These are phyloP conservation scores for Acropternis orthonyx DNA, from an alignment of 2,797 vertebrate species.

Conservation along the genomic window DNA sequence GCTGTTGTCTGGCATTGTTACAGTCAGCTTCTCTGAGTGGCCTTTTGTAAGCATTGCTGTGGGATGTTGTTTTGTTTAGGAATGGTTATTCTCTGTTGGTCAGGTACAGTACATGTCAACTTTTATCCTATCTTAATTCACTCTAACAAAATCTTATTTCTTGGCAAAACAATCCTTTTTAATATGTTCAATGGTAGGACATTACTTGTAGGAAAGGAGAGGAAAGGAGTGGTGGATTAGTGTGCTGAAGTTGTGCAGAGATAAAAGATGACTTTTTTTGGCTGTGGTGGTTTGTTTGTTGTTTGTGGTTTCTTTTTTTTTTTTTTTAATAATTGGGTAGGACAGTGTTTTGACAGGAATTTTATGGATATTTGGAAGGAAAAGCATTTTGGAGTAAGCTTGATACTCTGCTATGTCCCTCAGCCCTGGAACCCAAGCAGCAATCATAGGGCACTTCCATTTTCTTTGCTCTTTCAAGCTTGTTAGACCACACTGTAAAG, in stretches of 20 bases:
- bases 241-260: neutral
- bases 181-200: neutral
- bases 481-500: neutral
- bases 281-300: neutral
- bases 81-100: neutral
- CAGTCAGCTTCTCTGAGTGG: neutral
- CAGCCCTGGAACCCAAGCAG: neutral
- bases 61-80: neutral
- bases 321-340: neutral
- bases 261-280: neutral
- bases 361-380: neutral
- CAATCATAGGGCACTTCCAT: neutral
- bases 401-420: neutral
- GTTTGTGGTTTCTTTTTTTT: neutral
- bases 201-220: neutral
- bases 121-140: conserved; percentile 4
- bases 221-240: neutral
- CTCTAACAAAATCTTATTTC: neutral
- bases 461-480: neutral
- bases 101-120: neutral
- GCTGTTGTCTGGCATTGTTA: neutral
- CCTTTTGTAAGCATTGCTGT: neutral
- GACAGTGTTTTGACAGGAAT: neutral
- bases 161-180: neutral
- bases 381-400: neutral